Conservation (phyloP, 2,113 vertebrate species). For the Echinops telfairi region DNA sequence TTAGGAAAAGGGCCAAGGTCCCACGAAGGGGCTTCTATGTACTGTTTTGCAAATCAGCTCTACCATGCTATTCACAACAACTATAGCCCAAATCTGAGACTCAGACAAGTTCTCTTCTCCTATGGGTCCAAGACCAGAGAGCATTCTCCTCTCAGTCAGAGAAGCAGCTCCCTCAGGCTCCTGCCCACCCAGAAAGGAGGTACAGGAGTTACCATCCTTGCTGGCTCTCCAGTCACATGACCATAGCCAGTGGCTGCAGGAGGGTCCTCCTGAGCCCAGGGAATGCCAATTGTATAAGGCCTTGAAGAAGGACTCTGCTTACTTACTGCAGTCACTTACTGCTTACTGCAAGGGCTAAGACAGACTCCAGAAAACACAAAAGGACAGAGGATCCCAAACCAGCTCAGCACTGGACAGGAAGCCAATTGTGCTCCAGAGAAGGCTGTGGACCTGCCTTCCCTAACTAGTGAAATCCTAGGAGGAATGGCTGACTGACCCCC, state of each 20-base stretch:
- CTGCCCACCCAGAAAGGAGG: neutral
- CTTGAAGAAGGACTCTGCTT: neutral
- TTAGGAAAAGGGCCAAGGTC: neutral
- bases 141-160: neutral
- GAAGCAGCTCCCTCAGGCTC: neutral
- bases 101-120: neutral
- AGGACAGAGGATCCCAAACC: rapidly evolving
- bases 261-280: neutral
- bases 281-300: neutral
- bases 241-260: rapidly evolving
- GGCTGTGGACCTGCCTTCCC: neutral
- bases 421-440: neutral
- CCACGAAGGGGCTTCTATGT: neutral
- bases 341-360: too few relatives aligned
- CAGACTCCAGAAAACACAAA: neutral
- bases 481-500: neutral
- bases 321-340: too few relatives aligned
- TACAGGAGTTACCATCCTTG: neutral
- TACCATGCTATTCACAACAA: too few relatives aligned
- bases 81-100: neutral
- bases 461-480: neutral
- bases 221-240: neutral
- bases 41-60: neutral
- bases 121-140: neutral
- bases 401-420: neutral